Conservation (phyloP, 2,113 vertebrate genomes). For the Passer domesticus region DNA sequence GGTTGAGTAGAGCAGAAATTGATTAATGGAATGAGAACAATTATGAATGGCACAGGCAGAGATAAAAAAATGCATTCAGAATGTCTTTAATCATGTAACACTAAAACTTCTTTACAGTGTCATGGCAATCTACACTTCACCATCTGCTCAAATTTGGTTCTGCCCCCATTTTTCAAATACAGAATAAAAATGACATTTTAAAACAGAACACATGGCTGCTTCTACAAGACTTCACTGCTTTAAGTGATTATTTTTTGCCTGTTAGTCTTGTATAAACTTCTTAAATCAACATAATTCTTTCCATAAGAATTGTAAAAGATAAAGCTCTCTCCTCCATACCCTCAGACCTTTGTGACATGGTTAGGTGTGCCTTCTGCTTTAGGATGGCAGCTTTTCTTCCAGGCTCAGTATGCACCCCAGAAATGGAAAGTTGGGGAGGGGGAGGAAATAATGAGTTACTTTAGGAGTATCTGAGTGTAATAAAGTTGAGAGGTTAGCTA, state of each 20-base stretch:
- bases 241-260: slow-evolving; percentile 22
- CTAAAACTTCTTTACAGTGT: slow-evolving; percentile 49
- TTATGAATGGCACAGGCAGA: slow-evolving; percentile 39
- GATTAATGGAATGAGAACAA: neutral
- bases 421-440: neutral
- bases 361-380: neutral
- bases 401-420: neutral
- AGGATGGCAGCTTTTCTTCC: neutral
- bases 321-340: neutral
- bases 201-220: slow-evolving; percentile 44
- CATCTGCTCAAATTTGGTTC: slow-evolving; percentile 29
- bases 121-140: slow-evolving; percentile 38
- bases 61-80: slow-evolving; percentile 36
- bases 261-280: slow-evolving; percentile 19
- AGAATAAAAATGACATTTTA: slow-evolving; percentile 37
- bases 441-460: neutral
- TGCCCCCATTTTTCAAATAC: slow-evolving; percentile 33
- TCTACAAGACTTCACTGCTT: slow-evolving; percentile 20
- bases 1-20: neutral
- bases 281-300: neutral
- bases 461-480: slow-evolving; percentile 40
- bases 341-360: neutral
- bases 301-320: neutral
- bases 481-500: slow-evolving; percentile 19
- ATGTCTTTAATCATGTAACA: slow-evolving; percentile 70